A percentile compares a stretch with the other conserved stretches of the same genome.
Conservation (phyloP, 1,140 invertebrate species). For the Zeugodacus cucurbitae region DNA sequence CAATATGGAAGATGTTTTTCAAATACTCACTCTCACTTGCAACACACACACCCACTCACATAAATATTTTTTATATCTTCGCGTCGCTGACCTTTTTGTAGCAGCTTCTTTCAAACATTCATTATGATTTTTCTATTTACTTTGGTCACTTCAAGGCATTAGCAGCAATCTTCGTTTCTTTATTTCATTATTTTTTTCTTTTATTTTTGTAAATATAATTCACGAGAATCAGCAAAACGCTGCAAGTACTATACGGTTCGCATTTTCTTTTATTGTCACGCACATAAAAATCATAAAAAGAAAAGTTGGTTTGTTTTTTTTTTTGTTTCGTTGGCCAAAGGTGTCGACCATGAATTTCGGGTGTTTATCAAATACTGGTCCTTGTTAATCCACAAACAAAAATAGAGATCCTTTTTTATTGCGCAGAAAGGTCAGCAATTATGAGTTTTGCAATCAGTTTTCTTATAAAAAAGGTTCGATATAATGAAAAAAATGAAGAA, state of each 20-base stretch:
- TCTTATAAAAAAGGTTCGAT: not conserved
- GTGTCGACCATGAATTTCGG: not conserved
- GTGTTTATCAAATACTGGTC: not conserved
- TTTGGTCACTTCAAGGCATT: not conserved
- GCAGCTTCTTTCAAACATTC: not conserved
- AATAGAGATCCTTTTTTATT: not conserved
- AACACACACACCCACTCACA: not conserved
- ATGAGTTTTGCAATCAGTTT: not conserved
- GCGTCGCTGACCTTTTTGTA: not conserved
- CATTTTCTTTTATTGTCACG: not conserved
- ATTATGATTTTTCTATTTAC: not conserved
- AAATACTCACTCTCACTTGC: no score
- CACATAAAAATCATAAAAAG: not conserved
- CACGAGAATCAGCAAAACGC: not conserved
- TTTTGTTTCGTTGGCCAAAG: not conserved
- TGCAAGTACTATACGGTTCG: not conserved
- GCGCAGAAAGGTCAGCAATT: not conserved
- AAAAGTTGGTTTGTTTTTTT: not conserved
- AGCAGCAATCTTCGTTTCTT: not conserved
- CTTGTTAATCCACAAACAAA: not conserved
- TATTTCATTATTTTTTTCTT: not conserved
- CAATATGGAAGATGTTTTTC: no score
- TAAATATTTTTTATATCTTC: not conserved
- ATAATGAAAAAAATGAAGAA: not conserved
- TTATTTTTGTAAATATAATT: not conserved